Conservation (phyloP, 2,797 vertebrate genomes). For the Anas capensis region DNA sequence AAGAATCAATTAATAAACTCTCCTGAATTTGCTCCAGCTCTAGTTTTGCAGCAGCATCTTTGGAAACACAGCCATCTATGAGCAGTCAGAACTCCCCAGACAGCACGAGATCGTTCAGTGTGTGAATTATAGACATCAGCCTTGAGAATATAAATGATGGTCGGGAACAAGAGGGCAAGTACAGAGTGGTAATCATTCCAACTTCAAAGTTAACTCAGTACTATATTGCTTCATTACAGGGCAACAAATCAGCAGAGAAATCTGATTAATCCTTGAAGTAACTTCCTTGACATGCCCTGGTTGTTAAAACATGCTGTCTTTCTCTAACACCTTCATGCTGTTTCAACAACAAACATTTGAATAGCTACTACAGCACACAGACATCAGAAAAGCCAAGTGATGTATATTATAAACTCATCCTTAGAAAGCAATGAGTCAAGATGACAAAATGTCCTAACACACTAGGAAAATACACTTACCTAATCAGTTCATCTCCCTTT, state of each 20-base stretch:
- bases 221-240: slow-evolving; percentile 11
- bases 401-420: not conserved
- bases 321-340: not conserved
- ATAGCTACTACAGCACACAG: not conserved
- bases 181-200: slow-evolving; percentile 52
- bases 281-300: slow-evolving; percentile 35
- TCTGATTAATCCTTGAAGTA: slow-evolving; percentile 48
- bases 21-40: slow-evolving; percentile 52
- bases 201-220: slow-evolving; percentile 48
- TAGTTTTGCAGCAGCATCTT: not conserved
- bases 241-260: slow-evolving; percentile 35
- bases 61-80: slow-evolving; percentile 16
- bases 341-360: slow-evolving; percentile 47
- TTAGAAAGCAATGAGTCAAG: not conserved
- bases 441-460: not conserved
- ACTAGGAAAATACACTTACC: not conserved
- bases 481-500: not conserved
- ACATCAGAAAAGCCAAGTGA: not conserved
- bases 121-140: slow-evolving; percentile 64
- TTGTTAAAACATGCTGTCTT: slow-evolving; percentile 34
- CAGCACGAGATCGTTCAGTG: slow-evolving; percentile 12
- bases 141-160: slow-evolving; percentile 62
- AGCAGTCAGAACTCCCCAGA: slow-evolving; percentile 47
- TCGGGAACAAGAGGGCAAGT: slow-evolving; percentile 33
- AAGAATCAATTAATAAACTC: slow-evolving; percentile 57